These are phyloP conservation scores for Enteromius argenteus DNA, from an alignment of 2,797 vertebrate species.

Conservation along the genomic window DNA sequence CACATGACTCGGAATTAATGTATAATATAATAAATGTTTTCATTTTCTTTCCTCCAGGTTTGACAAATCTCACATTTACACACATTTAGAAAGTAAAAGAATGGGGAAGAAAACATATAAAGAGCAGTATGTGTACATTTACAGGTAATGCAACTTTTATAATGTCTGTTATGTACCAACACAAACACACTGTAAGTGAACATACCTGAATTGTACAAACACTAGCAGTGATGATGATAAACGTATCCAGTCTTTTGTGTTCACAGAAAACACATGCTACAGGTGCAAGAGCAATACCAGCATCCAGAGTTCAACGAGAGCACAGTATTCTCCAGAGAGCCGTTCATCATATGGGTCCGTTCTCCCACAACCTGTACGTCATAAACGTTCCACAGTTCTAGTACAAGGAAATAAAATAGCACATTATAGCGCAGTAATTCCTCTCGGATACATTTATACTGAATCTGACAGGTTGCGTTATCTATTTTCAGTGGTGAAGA, in stretches of 20 bases:
- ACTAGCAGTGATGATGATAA: background rate
- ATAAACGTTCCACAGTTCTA: background rate
- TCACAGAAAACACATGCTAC: slow-evolving; percentile 77
- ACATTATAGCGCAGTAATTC: background rate
- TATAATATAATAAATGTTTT: background rate
- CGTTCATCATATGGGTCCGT: slow-evolving; percentile 80
- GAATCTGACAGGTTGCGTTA: background rate
- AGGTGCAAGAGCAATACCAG: slow-evolving; percentile 79
- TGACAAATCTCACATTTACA: slow-evolving; percentile 76
- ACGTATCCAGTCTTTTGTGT: background rate
- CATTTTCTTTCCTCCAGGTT: slow-evolving; percentile 67
- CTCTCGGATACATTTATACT: background rate
- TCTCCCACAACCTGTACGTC: slow-evolving; percentile 79
- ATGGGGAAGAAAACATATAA: slow-evolving; percentile 83
- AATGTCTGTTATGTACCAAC: background rate
- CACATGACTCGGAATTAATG: background rate
- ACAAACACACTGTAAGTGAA: background rate
- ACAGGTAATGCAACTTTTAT: slow-evolving; percentile 73
- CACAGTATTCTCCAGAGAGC: slow-evolving; percentile 79
- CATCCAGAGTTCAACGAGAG: slow-evolving; percentile 68
- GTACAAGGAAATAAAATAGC: background rate
- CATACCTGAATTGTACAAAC: background rate
- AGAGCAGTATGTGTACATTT: slow-evolving; percentile 87
- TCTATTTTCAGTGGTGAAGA: slow-evolving; percentile 76
- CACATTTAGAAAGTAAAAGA: slow-evolving; percentile 79